Percentiles rank a stretch among this genome's conserved stretches.
These are phyloP conservation scores for Muschampia plurimacula DNA, from an alignment of 2,888 invertebrate species.

Conservation along the genomic window DNA sequence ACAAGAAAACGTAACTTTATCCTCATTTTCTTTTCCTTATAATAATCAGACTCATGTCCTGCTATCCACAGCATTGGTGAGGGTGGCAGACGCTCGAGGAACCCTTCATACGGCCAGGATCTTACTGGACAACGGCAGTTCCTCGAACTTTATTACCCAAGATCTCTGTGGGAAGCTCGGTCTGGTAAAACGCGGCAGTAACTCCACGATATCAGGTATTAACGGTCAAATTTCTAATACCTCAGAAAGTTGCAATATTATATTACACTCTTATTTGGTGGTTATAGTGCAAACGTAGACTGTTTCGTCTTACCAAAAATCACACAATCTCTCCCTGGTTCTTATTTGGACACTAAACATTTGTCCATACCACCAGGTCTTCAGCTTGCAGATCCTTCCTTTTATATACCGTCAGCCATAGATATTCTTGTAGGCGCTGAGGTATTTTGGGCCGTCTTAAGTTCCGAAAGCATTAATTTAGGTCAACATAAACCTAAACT, in stretches of 20 bases:
- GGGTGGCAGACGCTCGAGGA: constrained; percentile 28
- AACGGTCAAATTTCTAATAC: constrained; percentile 40
- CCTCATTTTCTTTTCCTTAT: constrained; percentile 2
- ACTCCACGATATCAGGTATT: constrained; percentile 48
- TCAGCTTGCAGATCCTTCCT: constrained; percentile 44
- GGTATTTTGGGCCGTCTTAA: constrained; percentile 41
- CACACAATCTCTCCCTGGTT: neutral
- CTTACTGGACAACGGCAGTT: constrained; percentile 43
- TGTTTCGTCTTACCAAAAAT: constrained; percentile 56
- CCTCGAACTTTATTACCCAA: constrained; percentile 43
- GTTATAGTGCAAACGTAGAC: constrained; percentile 37
- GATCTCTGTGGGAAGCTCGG: constrained; percentile 43
- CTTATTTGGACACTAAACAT: constrained; percentile 13
- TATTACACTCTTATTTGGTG: neutral
- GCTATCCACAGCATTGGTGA: constrained; percentile 43
- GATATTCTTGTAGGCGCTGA: constrained; percentile 46
- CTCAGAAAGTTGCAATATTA: constrained; percentile 42
- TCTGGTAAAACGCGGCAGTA: constrained; percentile 35
- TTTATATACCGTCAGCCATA: constrained; percentile 40
- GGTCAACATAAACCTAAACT: constrained; percentile 9
- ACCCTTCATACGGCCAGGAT: constrained; percentile 28
- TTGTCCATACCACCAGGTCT: neutral
- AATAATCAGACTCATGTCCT: constrained; percentile 26
- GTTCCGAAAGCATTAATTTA: constrained; percentile 21
- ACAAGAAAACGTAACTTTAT: constrained; percentile 19